A percentile compares a stretch with the other conserved stretches of the same genome.
phyloP scores from a whole-genome alignment of 2,888 invertebrate genomes.

The Germaria angustata region DNA sequence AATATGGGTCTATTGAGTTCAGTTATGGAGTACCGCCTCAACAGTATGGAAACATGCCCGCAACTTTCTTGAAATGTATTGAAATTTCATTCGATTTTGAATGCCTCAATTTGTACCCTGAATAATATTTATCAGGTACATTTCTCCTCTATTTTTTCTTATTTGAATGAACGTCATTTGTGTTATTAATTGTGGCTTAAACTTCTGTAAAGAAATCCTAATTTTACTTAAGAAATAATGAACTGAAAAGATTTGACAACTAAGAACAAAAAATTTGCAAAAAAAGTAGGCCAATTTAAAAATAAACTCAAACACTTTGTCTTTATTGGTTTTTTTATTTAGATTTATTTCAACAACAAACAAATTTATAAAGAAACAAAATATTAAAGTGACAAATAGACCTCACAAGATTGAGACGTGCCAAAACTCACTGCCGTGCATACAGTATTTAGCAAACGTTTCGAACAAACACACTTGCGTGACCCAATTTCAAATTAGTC shows the following conservation, averaged over 20 bases:
- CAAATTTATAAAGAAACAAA: not conserved
- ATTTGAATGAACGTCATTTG: not conserved
- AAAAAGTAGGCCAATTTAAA: not conserved
- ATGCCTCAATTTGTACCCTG: no score
- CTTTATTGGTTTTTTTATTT: not conserved
- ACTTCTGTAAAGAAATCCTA: not conserved
- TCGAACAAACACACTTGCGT: not conserved
- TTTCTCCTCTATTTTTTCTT: not conserved
- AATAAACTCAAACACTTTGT: not conserved
- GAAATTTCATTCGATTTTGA: no score
- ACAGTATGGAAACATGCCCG: no score
- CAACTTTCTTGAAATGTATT: no score
- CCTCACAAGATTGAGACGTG: not conserved
- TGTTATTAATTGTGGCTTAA: not conserved
- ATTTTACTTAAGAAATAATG: not conserved
- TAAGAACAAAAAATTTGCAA: not conserved
- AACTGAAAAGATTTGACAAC: not conserved
- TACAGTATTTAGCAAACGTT: no score
- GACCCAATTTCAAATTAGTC: conserved; percentile 4
- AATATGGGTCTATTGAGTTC: no score
- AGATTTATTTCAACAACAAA: not conserved
- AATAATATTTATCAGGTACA: no score
- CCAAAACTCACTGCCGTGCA: conserved; percentile 13
- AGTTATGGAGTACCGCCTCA: no score
- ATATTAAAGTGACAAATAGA: not conserved